Percentiles rank a stretch among this genome's conserved stretches.
phyloP scores from a whole-genome alignment of 2,797 vertebrate species.

The Syngnathus rostellatus region DNA sequence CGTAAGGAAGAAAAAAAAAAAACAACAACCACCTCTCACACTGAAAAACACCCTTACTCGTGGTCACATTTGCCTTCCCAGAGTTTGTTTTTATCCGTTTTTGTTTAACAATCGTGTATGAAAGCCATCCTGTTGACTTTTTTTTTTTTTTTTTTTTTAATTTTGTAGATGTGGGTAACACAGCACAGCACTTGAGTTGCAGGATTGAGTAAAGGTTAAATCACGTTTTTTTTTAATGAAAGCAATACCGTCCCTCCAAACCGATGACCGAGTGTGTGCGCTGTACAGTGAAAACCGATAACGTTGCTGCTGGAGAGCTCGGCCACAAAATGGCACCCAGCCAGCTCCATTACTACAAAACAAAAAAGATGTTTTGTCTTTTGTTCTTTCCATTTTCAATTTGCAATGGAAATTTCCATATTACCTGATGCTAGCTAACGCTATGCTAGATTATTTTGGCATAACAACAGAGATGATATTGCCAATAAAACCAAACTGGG shows the following conservation, averaged over 20 bases:
- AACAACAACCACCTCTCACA: constrained; percentile 44
- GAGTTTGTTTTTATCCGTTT: background rate
- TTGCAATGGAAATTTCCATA: constrained; percentile 6
- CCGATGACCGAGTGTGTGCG: constrained; percentile 37
- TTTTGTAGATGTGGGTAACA: constrained; percentile 26
- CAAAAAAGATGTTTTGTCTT: background rate
- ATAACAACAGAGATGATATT: background rate
- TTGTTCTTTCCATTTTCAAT: constrained; percentile 13
- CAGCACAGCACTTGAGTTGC: constrained; percentile 37
- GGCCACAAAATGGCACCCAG: constrained; percentile 19
- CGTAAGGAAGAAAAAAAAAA: constrained; percentile 54
- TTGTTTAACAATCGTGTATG: constrained; percentile 43
- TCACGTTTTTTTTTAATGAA: constrained; percentile 43
- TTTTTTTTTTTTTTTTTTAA: constrained; percentile 12
- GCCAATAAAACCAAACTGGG: background rate
- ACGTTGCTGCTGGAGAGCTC: constrained; percentile 46
- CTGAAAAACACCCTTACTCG: constrained; percentile 55
- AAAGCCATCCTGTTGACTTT: constrained; percentile 59
- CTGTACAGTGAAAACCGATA: constrained; percentile 28
- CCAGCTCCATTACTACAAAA: constrained; percentile 33
- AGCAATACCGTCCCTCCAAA: constrained; percentile 58
- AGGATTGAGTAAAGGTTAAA: constrained; percentile 33
- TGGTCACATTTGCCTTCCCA: constrained; percentile 42
- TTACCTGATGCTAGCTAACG: too few species aligned
- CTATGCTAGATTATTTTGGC: background rate